A percentile compares a stretch with the other conserved stretches of the same genome.
These are phyloP conservation scores for Eremobia ochroleuca DNA, from an alignment of 2,888 invertebrate species.

Conservation along the genomic window DNA sequence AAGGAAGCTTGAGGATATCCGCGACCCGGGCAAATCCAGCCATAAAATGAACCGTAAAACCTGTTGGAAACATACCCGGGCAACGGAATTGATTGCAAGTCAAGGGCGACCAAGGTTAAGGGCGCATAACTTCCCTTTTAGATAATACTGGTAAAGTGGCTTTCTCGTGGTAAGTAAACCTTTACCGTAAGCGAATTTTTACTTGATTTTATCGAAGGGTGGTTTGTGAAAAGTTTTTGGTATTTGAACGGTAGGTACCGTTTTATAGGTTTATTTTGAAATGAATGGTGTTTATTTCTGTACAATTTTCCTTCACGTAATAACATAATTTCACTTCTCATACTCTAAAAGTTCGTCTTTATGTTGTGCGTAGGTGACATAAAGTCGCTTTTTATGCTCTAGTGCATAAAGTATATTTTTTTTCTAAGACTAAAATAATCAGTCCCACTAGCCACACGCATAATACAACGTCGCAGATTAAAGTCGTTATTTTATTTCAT, in stretches of 20 bases:
- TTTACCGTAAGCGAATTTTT: constrained; percentile 47
- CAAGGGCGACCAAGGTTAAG: constrained; percentile 82
- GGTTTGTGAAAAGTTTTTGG: constrained; percentile 1
- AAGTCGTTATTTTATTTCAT: too few species aligned
- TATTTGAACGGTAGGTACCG: not conserved
- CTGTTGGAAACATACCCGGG: constrained; percentile 79
- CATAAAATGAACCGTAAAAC: constrained; percentile 84
- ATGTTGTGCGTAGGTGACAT: too few species aligned
- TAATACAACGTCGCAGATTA: too few species aligned
- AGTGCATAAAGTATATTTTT: too few species aligned
- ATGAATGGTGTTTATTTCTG: not conserved
- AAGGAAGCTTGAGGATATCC: constrained; percentile 70
- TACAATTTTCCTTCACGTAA: not conserved
- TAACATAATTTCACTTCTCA: too few species aligned
- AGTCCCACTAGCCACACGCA: too few species aligned
- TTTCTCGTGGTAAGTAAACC: constrained; percentile 50
- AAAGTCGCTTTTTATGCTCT: too few species aligned
- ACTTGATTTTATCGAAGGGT: constrained; percentile 22
- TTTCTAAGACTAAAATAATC: too few species aligned
- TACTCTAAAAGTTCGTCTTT: too few species aligned
- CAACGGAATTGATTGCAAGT: constrained; percentile 74
- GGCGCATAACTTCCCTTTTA: constrained; percentile 63
- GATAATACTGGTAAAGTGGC: constrained; percentile 54
- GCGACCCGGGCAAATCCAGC: constrained; percentile 73
- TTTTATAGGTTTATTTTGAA: not conserved